Percentiles rank a stretch among this genome's conserved stretches.
phyloP scores from a whole-genome alignment of 2,888 invertebrate species.

The Eupithecia abbreviata region DNA sequence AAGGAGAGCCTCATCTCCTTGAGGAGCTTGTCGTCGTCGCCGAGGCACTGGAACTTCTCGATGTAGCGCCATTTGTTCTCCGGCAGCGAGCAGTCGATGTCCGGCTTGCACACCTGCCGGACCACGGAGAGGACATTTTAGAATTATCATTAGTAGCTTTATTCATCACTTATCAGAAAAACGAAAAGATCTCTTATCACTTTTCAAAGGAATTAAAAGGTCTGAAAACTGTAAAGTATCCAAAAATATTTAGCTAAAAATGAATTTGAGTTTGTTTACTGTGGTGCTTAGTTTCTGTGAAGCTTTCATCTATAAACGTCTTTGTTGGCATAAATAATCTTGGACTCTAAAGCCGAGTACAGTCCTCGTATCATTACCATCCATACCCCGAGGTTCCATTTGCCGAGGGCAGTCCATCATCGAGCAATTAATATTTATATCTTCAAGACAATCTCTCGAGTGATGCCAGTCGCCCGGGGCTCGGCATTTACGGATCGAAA shows the following conservation, averaged over 20 bases:
- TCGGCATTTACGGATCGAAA: slow-evolving; percentile 45
- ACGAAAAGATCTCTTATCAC: too few relatives aligned
- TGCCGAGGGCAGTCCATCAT: slow-evolving; percentile 57
- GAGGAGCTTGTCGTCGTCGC: slow-evolving; percentile 79
- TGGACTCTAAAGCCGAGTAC: background rate
- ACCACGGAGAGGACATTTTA: slow-evolving; percentile 16
- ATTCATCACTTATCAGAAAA: background rate
- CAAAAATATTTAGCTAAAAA: too few relatives aligned
- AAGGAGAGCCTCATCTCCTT: slow-evolving; percentile 94
- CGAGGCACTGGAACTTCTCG: slow-evolving; percentile 87
- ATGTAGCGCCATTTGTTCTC: slow-evolving; percentile 87
- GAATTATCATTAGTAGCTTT: background rate
- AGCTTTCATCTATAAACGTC: background rate
- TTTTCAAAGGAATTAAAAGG: too few relatives aligned
- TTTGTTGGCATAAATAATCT: background rate
- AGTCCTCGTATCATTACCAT: slow-evolving; percentile 22
- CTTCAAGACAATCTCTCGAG: slow-evolving; percentile 63
- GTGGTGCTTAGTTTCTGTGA: background rate
- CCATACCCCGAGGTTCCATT: slow-evolving; percentile 27
- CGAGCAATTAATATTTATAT: slow-evolving; percentile 65
- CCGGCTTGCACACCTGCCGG: slow-evolving; percentile 90
- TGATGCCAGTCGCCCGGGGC: slow-evolving; percentile 48
- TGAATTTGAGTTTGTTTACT: background rate
- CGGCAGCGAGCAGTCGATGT: slow-evolving; percentile 84
- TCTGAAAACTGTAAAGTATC: too few relatives aligned